Evolutionary conservation across 2,113 vertebrate genomes (phyloP).

Genomic region (Vicugna pacos): DNA sequence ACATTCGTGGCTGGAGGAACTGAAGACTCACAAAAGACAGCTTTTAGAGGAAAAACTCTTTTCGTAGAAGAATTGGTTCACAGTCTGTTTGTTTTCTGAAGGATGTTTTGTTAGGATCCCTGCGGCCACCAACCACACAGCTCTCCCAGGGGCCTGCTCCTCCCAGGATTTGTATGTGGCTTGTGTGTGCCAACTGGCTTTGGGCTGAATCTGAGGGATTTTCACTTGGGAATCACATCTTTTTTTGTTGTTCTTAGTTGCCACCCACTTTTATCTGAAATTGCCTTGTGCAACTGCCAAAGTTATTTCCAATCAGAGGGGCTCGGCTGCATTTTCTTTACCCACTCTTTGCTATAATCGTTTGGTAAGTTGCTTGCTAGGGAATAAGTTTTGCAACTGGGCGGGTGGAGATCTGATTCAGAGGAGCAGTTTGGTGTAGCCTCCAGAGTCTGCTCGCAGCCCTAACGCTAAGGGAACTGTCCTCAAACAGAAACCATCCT

Average conservation of each 20-base stretch:
- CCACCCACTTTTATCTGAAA: conserved; percentile 27
- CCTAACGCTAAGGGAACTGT: background rate
- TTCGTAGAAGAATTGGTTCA: conserved; percentile 32
- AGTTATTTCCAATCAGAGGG: conserved; percentile 14
- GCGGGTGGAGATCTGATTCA: background rate
- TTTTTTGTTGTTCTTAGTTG: conserved; percentile 5
- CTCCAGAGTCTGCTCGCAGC: background rate
- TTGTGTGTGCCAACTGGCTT: background rate
- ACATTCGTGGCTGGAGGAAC: conserved; percentile 58
- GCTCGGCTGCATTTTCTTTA: background rate
- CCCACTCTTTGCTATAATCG: background rate
- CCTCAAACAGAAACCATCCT: background rate
- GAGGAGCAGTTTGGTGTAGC: background rate
- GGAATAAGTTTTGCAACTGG: background rate
- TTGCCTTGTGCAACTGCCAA: conserved; percentile 13
- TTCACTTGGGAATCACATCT: background rate
- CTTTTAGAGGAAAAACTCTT: conserved; percentile 60
- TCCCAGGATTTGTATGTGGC: conserved; percentile 4
- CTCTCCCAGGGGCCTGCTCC: background rate
- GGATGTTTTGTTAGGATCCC: background rate
- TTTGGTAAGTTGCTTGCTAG: conserved; percentile 11
- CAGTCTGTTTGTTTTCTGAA: background rate
- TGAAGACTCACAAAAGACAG: conserved; percentile 66
- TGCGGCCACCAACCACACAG: background rate
- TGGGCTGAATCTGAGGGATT: background rate